Conservation (phyloP, 2,888 invertebrate genomes). For the Hirtodrosophila confusa region DNA sequence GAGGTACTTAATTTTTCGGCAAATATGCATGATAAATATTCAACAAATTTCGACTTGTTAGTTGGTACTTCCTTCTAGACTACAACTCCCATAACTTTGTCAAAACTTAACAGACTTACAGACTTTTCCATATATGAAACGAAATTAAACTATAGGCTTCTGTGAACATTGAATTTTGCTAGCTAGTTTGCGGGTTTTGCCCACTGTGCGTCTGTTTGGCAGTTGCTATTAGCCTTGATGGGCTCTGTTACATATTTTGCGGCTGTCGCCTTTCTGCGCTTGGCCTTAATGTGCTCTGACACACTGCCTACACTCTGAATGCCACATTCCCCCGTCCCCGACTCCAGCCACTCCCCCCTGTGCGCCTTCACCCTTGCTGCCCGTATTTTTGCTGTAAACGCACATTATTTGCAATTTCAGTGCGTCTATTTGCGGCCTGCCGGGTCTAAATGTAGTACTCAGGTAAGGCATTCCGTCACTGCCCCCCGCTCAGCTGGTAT, state of each 20-base stretch:
- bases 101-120: no score
- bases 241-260: slow-evolving; percentile 42
- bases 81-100: no score
- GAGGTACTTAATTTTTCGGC: no score
- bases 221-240: slow-evolving; percentile 43
- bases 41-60: no score
- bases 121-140: no score
- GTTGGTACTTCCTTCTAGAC: no score
- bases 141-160: no score
- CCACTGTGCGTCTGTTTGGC: slow-evolving; percentile 13
- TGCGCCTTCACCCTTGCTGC: slow-evolving; percentile 22
- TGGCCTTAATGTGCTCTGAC: slow-evolving; percentile 49
- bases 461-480: not conserved
- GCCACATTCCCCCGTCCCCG: not conserved
- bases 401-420: slow-evolving; percentile 69
- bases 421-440: slow-evolving; percentile 57
- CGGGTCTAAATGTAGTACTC: not conserved
- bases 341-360: not conserved
- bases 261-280: slow-evolving; percentile 44
- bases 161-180: no score
- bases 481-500: not conserved
- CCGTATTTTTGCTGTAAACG: slow-evolving; percentile 46
- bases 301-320: slow-evolving; percentile 4
- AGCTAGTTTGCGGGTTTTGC: no score
- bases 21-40: no score